phyloP scores from a whole-genome alignment of 2,797 vertebrate genomes.

The Gymnothorax reevesii region DNA sequence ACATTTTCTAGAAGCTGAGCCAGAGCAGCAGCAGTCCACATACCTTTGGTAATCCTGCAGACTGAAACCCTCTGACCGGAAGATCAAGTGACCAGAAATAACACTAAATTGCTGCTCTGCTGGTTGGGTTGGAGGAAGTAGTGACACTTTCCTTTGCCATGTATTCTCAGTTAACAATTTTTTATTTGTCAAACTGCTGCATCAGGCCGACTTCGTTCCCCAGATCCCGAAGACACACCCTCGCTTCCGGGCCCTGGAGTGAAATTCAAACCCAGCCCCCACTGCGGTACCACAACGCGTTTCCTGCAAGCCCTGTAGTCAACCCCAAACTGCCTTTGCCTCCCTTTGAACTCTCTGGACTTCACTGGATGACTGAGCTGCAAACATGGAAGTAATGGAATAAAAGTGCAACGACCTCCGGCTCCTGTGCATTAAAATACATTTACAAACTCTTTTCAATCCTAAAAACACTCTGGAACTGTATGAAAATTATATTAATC shows the following conservation, averaged over 20 bases:
- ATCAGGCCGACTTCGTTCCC: background rate
- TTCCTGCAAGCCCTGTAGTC: conserved; percentile 14
- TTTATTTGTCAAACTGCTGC: conserved; percentile 1
- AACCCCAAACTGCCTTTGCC: background rate
- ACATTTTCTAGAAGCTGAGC: background rate
- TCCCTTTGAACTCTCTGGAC: background rate
- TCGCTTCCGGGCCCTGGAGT: background rate
- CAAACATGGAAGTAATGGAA: background rate
- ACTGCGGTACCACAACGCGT: background rate
- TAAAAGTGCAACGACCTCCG: background rate
- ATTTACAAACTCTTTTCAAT: background rate
- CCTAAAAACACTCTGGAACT: background rate
- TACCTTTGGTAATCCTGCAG: background rate
- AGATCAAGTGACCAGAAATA: conserved; percentile 8
- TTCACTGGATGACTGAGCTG: background rate
- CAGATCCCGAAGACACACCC: background rate
- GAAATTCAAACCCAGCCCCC: background rate
- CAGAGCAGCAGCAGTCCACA: background rate
- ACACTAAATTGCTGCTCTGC: background rate
- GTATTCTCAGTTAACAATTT: conserved; percentile 4
- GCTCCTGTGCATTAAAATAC: background rate
- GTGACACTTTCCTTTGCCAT: background rate
- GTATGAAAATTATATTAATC: background rate
- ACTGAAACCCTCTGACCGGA: background rate
- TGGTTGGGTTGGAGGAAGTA: background rate